These are phyloP conservation scores for Dromaius novaehollandiae DNA, from an alignment of 2,113 vertebrate species.

Conservation along the genomic window DNA sequence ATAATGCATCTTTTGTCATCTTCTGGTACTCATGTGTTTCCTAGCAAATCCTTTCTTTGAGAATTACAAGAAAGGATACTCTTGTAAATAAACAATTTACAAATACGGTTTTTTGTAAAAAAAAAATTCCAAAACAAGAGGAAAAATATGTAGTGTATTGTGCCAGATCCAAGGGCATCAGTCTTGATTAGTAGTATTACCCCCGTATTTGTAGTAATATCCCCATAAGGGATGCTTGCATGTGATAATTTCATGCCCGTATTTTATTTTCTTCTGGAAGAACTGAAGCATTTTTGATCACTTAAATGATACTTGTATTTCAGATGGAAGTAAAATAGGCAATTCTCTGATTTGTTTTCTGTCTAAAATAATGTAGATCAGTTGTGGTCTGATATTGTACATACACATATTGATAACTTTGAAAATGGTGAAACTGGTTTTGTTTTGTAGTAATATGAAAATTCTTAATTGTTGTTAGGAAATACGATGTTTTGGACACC, in stretches of 20 bases:
- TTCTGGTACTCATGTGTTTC: not conserved
- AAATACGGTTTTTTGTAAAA: not conserved
- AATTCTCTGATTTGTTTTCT: not conserved
- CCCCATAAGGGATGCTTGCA: not conserved
- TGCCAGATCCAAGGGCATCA: not conserved
- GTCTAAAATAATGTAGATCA: not conserved
- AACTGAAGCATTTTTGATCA: not conserved
- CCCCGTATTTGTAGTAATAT: not conserved
- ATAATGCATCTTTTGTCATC: not conserved
- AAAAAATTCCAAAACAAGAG: not conserved
- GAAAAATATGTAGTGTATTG: not conserved
- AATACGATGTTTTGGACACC: fast-evolving
- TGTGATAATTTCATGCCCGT: not conserved
- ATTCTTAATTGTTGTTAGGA: not conserved
- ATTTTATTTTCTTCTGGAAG: not conserved
- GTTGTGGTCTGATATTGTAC: not conserved
- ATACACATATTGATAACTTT: not conserved
- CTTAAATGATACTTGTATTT: not conserved
- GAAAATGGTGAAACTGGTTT: not conserved
- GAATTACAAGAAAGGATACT: not conserved
- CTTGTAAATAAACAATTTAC: not conserved
- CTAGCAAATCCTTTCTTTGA: not conserved
- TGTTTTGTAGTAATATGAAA: not conserved
- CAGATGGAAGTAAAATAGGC: not conserved
- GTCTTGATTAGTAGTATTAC: not conserved